Evolutionary conservation across 1,140 invertebrate species (phyloP).

Genomic region (Rhysida immarginata): DNA sequence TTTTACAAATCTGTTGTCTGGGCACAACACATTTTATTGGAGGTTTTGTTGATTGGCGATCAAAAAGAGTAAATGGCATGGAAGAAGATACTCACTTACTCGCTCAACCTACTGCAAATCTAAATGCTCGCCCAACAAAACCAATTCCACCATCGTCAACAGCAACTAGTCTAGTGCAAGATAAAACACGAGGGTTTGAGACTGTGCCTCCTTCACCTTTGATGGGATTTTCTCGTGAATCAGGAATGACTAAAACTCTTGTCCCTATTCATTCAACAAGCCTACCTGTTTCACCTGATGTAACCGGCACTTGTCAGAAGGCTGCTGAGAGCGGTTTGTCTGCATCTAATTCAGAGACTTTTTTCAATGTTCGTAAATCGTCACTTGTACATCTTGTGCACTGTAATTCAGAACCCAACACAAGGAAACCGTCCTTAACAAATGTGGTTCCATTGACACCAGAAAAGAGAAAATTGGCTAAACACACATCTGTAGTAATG

Average conservation of each 20-base stretch:
- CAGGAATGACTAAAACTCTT: background rate
- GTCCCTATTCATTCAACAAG: background rate
- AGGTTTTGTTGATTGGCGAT: slow-evolving; percentile 2
- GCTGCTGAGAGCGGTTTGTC: too few relatives aligned
- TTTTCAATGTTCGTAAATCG: background rate
- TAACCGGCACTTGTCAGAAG: too few relatives aligned
- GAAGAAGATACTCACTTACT: background rate
- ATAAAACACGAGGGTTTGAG: background rate
- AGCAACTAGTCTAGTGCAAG: background rate
- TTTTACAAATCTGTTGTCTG: slow-evolving; percentile 5
- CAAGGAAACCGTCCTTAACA: background rate
- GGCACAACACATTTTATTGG: slow-evolving; percentile 3
- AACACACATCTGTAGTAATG: background rate
- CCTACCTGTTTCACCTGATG: background rate
- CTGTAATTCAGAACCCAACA: background rate
- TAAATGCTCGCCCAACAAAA: background rate
- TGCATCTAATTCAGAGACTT: background rate
- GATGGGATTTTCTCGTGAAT: background rate
- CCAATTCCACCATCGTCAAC: background rate
- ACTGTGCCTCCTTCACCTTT: background rate
- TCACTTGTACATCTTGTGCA: background rate
- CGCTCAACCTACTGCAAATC: background rate
- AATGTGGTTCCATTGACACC: background rate
- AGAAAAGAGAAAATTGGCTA: background rate
- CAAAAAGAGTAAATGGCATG: background rate